Evolutionary conservation across 1,140 invertebrate species (phyloP), one percentile per base, ranked within the genome.

Genomic region (Kradibia gibbosae): DNA sequence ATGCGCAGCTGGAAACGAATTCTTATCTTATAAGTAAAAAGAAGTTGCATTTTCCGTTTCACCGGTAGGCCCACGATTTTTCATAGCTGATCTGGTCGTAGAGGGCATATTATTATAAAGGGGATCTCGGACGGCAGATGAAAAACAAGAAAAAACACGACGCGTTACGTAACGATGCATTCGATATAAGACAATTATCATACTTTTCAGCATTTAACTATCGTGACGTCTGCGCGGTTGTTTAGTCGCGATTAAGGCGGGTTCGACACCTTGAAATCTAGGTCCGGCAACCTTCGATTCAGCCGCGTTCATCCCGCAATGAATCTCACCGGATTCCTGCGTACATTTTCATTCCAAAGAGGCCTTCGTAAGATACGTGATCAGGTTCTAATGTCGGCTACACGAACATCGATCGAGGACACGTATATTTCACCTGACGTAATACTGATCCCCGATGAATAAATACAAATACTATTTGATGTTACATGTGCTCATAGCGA

Each of bases 11-110:
- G 0, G 3, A 13, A 20, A 36, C 17, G 22, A 65, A 7, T 7
- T 5, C 28, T 31, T 28, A 31, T 28, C 25, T 28, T 20, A 48
- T 20, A 20, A 74, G 45, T 50, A 50, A 3, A 57, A n/a, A 39
- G 25, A 25, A 31, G 34, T 11, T n/a, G 53, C 5, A 36, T 65
- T 57, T 79, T 72, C 53, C 70, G 20, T n/a, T 53, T 36, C 50
- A 60, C 60, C 71, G 48, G n/a, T 72, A 20, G 48, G 50, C n/a
- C 36, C 42, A 55, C 48, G 42, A 53, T 73, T 73, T 73, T 50
- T 72, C 31, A 13, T 53, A 55, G 55, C 31, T 11, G 48, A 50
- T 34, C 1, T 48, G 22, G 17, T 1, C 42, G 53, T 39, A 17
- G 34, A n/a, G n/a, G n/a, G 17, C 0, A 15, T 34, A 71, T 45